Percentiles rank a stretch among this genome's conserved stretches.
Conservation (phyloP, 2,797 vertebrate species). For the Mallotus villosus region DNA sequence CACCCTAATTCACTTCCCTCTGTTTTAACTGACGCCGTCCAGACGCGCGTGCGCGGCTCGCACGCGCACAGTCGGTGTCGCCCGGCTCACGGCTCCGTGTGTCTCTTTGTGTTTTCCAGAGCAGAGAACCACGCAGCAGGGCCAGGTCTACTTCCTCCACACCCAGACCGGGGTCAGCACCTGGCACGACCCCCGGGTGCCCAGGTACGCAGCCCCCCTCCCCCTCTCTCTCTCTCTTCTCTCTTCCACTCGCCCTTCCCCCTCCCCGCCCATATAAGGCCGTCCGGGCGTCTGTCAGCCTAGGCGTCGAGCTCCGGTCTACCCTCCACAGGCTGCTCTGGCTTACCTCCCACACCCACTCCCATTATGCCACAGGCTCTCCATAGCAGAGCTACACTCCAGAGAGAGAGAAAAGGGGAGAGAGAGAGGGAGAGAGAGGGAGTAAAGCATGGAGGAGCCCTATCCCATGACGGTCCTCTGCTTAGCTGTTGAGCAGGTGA, state of each 20-base stretch:
- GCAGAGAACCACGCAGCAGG: conserved; percentile 95
- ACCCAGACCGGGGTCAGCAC: conserved; percentile 97
- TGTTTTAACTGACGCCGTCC: not conserved
- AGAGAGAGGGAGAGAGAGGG: too few species aligned
- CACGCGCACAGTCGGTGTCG: too few species aligned
- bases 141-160: conserved; percentile 95
- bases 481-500: too few species aligned
- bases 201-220: conserved; percentile 76
- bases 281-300: not conserved
- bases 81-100: not conserved
- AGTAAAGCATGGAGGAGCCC: too few species aligned
- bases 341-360: too few species aligned
- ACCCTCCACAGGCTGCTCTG: too few species aligned
- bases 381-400: too few species aligned
- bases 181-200: conserved; percentile 94
- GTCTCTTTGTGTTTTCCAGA: conserved; percentile 67
- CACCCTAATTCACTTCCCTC: conserved; percentile 1
- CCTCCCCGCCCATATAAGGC: not conserved
- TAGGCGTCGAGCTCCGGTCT: not conserved
- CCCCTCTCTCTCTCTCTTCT: not conserved
- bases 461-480: too few species aligned
- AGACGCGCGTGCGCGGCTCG: too few species aligned
- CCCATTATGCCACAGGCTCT: too few species aligned
- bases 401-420: too few species aligned
- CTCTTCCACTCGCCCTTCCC: not conserved